phyloP scores from a whole-genome alignment of 2,888 invertebrate genomes.

The Polyploca ridens region DNA sequence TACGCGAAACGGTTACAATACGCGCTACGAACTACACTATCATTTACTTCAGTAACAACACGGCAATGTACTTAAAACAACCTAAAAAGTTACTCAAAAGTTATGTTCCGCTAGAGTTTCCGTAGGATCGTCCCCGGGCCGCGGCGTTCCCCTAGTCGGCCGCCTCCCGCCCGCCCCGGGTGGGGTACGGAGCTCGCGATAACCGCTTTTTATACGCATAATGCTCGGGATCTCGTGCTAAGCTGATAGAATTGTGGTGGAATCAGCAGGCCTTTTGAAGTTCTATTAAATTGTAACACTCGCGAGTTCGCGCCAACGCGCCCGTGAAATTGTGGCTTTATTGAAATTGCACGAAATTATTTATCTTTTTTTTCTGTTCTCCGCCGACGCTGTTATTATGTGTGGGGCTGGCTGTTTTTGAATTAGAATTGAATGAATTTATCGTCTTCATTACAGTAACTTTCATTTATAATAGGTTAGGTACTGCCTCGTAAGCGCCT shows the following conservation, averaged over 20 bases:
- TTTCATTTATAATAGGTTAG: not conserved
- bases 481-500: not conserved
- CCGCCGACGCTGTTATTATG: slow-evolving; percentile 33
- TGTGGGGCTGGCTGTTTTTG: slow-evolving; percentile 33
- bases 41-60: slow-evolving; percentile 47
- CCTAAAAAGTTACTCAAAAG: slow-evolving; percentile 60
- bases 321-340: slow-evolving; percentile 81
- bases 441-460: slow-evolving; percentile 17
- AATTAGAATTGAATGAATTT: slow-evolving; percentile 30
- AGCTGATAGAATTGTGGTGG: slow-evolving; percentile 84
- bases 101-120: slow-evolving; percentile 51
- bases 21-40: slow-evolving; percentile 38
- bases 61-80: slow-evolving; percentile 67
- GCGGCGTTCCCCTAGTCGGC: slow-evolving; percentile 38
- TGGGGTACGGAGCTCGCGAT: slow-evolving; percentile 55
- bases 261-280: slow-evolving; percentile 83
- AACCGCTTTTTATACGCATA: slow-evolving; percentile 84
- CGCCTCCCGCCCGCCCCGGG: slow-evolving; percentile 34
- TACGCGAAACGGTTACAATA: slow-evolving; percentile 34
- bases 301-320: slow-evolving; percentile 79
- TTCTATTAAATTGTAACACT: slow-evolving; percentile 83
- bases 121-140: slow-evolving; percentile 47
- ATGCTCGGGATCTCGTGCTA: slow-evolving; percentile 80
- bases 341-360: slow-evolving; percentile 77
- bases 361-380: slow-evolving; percentile 49